phyloP scores from a whole-genome alignment of 2,113 vertebrate genomes.

The Lasiurus borealis region DNA sequence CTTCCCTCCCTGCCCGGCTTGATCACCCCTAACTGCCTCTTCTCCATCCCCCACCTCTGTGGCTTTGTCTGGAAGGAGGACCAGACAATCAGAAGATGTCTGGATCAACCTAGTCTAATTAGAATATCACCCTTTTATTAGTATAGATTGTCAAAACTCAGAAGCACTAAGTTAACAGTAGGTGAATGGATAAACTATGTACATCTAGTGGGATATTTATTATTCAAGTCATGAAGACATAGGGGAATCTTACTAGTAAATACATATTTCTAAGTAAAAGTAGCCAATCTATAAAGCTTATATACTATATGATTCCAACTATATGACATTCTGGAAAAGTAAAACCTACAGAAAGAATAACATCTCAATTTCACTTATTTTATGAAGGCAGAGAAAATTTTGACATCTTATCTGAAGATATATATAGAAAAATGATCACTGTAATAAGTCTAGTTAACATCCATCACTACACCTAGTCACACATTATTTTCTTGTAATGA shows the following conservation, averaged over 20 bases:
- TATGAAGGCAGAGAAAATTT: background rate
- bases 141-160: too few relatives aligned
- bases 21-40: too few relatives aligned
- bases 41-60: too few relatives aligned
- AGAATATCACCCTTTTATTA: too few relatives aligned
- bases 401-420: background rate
- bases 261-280: background rate
- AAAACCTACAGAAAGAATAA: background rate
- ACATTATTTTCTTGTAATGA: background rate
- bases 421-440: background rate
- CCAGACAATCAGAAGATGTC: too few relatives aligned
- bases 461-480: background rate
- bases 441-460: background rate
- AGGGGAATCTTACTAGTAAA: background rate
- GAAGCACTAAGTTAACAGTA: background rate
- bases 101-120: too few relatives aligned
- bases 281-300: background rate
- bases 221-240: background rate
- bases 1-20: too few relatives aligned
- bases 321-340: background rate
- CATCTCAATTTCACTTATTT: slow-evolving; percentile 9
- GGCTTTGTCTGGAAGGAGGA: too few relatives aligned
- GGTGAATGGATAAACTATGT: background rate
- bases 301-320: background rate
- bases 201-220: background rate